Evolutionary conservation across 1,140 invertebrate species (phyloP).

Genomic region (Lethocerus indicus): DNA sequence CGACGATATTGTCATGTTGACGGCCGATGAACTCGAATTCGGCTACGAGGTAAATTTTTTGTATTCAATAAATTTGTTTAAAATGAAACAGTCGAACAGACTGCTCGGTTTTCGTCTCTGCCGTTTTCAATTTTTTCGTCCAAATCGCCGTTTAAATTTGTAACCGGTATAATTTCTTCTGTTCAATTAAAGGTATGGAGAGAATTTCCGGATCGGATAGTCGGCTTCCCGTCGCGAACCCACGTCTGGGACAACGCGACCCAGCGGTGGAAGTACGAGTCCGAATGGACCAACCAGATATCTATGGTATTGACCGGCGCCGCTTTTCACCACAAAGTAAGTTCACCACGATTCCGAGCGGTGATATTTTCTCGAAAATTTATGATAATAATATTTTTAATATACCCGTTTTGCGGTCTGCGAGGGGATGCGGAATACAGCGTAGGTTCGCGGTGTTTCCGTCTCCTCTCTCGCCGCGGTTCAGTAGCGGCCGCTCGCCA

Average conservation of each 20-base stretch:
- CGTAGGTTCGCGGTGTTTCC: too few relatives aligned
- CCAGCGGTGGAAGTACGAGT: constrained; percentile 73
- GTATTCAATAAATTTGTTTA: neutral
- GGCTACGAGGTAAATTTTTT: constrained; percentile 43
- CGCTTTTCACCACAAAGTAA: constrained; percentile 81
- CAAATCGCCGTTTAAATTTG: neutral
- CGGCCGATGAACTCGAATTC: constrained; percentile 83
- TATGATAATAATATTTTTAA: too few relatives aligned
- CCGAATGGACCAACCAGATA: constrained; percentile 88
- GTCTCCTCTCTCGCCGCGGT: too few relatives aligned
- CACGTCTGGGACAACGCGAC: constrained; percentile 81
- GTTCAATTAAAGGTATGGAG: constrained; percentile 58
- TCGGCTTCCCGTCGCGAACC: constrained; percentile 76
- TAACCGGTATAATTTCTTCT: neutral
- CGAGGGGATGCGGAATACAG: too few relatives aligned
- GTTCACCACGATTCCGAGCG: too few relatives aligned
- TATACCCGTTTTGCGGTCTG: too few relatives aligned
- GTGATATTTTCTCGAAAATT: too few relatives aligned
- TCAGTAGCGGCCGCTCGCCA: too few relatives aligned
- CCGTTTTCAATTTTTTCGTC: neutral
- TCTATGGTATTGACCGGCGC: constrained; percentile 86
- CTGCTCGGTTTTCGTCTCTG: too few relatives aligned
- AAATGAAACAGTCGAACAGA: neutral
- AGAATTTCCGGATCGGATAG: constrained; percentile 83
- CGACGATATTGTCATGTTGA: constrained; percentile 89